phyloP scores from a whole-genome alignment of 2,113 vertebrate genomes.

The Platycercus adscitus region DNA sequence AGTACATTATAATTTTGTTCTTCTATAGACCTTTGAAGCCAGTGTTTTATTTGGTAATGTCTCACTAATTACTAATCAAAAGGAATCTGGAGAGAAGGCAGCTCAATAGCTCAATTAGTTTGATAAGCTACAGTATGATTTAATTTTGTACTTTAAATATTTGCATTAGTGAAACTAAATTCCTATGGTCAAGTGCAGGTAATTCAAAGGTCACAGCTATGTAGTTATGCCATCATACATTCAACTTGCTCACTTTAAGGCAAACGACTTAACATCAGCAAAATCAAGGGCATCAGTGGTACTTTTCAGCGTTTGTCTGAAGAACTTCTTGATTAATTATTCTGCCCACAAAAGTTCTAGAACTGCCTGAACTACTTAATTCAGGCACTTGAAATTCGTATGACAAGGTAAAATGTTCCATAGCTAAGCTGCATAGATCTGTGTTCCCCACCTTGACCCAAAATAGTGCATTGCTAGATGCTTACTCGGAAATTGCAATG shows the following conservation, averaged over 20 bases:
- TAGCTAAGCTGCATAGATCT: background rate
- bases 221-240: background rate
- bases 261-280: background rate
- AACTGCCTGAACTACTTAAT: background rate
- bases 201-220: slow-evolving; percentile 10
- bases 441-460: background rate
- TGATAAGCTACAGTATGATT: background rate
- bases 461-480: background rate
- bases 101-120: background rate
- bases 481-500: background rate
- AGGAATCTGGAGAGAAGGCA: slow-evolving; percentile 21
- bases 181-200: slow-evolving; percentile 3
- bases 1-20: background rate
- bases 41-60: background rate
- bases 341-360: background rate
- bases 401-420: fast-evolving
- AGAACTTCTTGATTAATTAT: background rate
- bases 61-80: background rate
- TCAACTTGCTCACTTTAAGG: background rate
- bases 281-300: background rate
- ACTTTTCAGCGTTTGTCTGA: background rate
- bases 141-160: slow-evolving; percentile 36
- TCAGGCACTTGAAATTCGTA: background rate
- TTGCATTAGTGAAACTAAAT: slow-evolving; percentile 34
- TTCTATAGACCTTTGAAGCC: background rate